Evolutionary conservation across 1,140 invertebrate genomes (phyloP).

Genomic region (Conus betulinus): DNA sequence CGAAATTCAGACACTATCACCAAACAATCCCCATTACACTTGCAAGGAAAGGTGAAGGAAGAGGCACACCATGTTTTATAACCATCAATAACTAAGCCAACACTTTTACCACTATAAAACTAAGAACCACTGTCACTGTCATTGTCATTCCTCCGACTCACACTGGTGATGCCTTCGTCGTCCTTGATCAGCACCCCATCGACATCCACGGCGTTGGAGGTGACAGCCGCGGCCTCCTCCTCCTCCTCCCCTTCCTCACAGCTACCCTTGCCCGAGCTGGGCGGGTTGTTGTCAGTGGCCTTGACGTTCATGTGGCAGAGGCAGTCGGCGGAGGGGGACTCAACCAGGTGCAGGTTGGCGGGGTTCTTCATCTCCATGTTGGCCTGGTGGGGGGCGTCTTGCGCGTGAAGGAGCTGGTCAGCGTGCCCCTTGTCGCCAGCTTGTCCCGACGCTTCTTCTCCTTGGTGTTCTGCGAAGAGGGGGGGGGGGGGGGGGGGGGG

Average conservation of each 20-base stretch:
- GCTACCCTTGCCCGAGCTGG: too few relatives aligned
- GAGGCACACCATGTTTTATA: too few relatives aligned
- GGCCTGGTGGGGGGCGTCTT: neutral
- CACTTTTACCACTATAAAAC: too few relatives aligned
- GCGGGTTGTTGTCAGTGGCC: too few relatives aligned
- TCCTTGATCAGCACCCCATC: neutral
- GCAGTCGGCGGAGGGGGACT: neutral
- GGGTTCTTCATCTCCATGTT: constrained; percentile 12
- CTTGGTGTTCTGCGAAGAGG: constrained; percentile 37
- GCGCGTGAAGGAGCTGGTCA: constrained; percentile 44
- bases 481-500: too few relatives aligned
- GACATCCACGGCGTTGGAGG: neutral
- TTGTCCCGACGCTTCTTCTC: constrained; percentile 40
- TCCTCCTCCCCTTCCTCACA: neutral
- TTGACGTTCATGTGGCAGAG: neutral
- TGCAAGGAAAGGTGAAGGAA: too few relatives aligned
- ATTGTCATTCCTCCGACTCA: too few relatives aligned
- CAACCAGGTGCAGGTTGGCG: neutral
- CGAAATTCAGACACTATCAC: too few relatives aligned
- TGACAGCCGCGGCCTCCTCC: neutral
- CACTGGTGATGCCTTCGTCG: too few relatives aligned
- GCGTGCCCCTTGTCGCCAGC: constrained; percentile 34
- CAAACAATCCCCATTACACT: too few relatives aligned
- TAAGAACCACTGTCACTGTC: too few relatives aligned
- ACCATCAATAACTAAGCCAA: too few relatives aligned